Percentiles rank a stretch among this genome's conserved stretches.
Evolutionary conservation across 2,797 vertebrate species (phyloP).

Genomic region (Melanotaenia maccullochi): DNA sequence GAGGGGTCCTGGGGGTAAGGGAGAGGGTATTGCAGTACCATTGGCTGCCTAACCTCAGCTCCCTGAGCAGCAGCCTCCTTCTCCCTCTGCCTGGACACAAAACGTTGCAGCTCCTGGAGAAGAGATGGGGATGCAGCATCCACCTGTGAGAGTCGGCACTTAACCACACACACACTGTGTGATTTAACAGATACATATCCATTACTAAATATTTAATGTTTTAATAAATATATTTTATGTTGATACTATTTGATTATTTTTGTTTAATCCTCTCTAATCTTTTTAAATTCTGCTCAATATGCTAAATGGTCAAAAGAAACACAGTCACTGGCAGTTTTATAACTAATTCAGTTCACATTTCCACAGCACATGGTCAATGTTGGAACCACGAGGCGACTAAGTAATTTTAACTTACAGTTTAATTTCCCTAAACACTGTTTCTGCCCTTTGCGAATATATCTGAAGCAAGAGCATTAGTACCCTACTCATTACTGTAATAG

Average conservation of each 20-base stretch:
- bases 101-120: slow-evolving; percentile 86
- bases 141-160: neutral
- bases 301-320: neutral
- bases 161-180: neutral
- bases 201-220: neutral
- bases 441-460: slow-evolving; percentile 78
- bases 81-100: slow-evolving; percentile 78
- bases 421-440: slow-evolving; percentile 59
- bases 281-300: slow-evolving; percentile 4
- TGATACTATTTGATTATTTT: too few relatives aligned
- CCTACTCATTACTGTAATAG: slow-evolving; percentile 82
- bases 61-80: slow-evolving; percentile 79
- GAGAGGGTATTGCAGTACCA: slow-evolving; percentile 85
- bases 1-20: slow-evolving; percentile 88
- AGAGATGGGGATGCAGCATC: neutral
- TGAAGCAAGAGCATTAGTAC: slow-evolving; percentile 74
- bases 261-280: neutral
- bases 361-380: slow-evolving; percentile 17
- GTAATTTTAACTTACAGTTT: slow-evolving; percentile 46
- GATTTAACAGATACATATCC: too few relatives aligned
- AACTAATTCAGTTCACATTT: slow-evolving; percentile 18
- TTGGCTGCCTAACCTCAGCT: slow-evolving; percentile 73
- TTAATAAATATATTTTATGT: neutral
- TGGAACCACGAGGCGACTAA: slow-evolving; percentile 15
- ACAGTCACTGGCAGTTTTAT: neutral